Evolutionary conservation across 2,888 invertebrate species (phyloP).

Genomic region (Caenorhabditis doughertyi): DNA sequence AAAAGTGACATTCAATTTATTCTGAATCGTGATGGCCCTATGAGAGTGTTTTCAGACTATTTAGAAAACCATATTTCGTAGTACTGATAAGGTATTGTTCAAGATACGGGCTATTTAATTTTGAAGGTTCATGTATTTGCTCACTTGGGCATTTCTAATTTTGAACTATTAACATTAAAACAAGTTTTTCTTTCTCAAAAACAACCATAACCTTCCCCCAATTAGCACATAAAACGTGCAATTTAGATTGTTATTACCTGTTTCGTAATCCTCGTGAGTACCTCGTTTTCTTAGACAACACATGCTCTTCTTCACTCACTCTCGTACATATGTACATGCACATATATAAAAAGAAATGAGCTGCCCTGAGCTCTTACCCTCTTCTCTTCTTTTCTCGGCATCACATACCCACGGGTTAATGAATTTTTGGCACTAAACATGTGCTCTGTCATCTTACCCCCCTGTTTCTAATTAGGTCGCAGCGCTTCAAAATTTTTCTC

Average conservation of each 20-base stretch:
- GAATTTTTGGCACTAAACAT: conserved; percentile 63
- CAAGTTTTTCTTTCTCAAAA: neutral
- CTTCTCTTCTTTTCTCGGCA: conserved; percentile 26
- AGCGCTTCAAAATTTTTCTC: conserved; percentile 2
- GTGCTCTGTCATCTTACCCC: conserved; percentile 46
- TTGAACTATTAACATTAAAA: too few relatives aligned
- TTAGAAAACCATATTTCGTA: too few relatives aligned
- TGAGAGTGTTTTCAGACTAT: too few relatives aligned
- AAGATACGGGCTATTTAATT: too few relatives aligned
- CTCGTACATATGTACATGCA: conserved; percentile 43
- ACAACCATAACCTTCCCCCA: neutral
- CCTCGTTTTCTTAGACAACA: conserved; percentile 32
- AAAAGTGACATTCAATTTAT: too few relatives aligned
- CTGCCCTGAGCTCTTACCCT: conserved; percentile 16
- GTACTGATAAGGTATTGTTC: too few relatives aligned
- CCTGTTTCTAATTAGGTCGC: conserved; percentile 51
- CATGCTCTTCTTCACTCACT: conserved; percentile 17
- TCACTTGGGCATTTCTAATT: too few relatives aligned
- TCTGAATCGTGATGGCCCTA: too few relatives aligned
- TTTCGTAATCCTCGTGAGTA: conserved; percentile 42
- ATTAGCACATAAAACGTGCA: conserved; percentile 21
- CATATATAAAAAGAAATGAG: conserved; percentile 53
- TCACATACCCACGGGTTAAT: conserved; percentile 50
- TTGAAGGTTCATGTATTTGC: too few relatives aligned
- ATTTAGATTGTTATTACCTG: conserved; percentile 29